Base-by-base conservation (phyloP, 2,113 vertebrate species). In the Castor canadensis region DNA sequence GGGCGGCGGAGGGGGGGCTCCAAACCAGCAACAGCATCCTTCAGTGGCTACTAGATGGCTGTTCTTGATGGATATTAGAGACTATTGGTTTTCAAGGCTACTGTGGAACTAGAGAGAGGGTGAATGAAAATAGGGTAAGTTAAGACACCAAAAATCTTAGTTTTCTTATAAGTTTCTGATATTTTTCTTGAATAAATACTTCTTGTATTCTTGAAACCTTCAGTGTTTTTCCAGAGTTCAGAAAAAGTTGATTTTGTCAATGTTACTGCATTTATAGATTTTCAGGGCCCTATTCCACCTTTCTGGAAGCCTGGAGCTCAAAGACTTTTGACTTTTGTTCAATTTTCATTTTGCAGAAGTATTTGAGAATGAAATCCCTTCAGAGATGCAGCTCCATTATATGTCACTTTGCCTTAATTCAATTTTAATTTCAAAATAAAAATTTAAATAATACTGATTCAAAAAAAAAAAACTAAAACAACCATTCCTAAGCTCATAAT, bases 131-230 rank as follows among this genome's bases (percentile, higher is more conserved):
- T 47, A 87, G 9, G 26, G 22, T n/a, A 91, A 79, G 62, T 28
- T 54, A 77, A 94, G 72, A 45, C 15, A 82, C 13, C 60, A 49
- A 79, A 22, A 72, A 52, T n/a, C 26, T 89, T 91, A 35, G 11
- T 91, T 62, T 77, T 91, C 43, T 67, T 91, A 84, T 47, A 82
- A 56, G 20, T 82, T 69, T 80, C 45, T 69, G 66, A 6, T 20
- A 79, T 88, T 90, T 95, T 94, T 84, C 77, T 86, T 91, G 38
- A 96, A 92, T 82, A 77, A 96, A 60, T 47, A 66, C 22, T 80
- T 89, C 32, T 89, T 62, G 22, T 75, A 35, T 85, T 76, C 12
- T 85, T 91, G 9, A 95, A 97, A 40, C 32, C 19, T 87, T 94
- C 86, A 30, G 22, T 88, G 91, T 49, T 81, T 91, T 94, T 93